These are phyloP conservation scores for Ommatoiulus sabulosus DNA, from an alignment of 2,888 invertebrate genomes.

Conservation along the genomic window DNA sequence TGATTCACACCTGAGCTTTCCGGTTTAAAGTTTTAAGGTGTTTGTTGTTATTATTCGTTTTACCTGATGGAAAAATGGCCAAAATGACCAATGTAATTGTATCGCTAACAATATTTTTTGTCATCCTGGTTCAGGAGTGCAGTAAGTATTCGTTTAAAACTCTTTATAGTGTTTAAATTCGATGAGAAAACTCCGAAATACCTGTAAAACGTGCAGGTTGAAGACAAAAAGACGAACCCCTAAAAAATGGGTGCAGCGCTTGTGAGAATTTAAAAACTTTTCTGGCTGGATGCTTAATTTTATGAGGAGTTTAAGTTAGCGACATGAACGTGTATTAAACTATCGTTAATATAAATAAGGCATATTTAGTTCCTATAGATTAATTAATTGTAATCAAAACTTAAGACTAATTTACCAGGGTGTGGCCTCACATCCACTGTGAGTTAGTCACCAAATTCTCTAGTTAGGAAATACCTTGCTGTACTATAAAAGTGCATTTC, in stretches of 20 bases:
- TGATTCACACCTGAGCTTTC: slow-evolving; percentile 28
- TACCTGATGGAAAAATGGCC: slow-evolving; percentile 21
- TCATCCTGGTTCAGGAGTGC: background rate
- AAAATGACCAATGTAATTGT: background rate
- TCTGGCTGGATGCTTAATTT: background rate
- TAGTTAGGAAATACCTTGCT: background rate
- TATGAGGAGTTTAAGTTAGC: background rate
- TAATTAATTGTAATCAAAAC: no score
- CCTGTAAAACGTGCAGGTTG: background rate
- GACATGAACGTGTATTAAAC: background rate
- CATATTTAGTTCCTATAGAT: background rate
- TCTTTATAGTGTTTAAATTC: background rate
- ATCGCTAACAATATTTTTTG: background rate
- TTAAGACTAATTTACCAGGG: background rate
- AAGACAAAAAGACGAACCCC: background rate
- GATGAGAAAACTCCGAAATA: background rate
- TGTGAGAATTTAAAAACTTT: background rate
- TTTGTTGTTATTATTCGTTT: background rate
- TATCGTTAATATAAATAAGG: background rate
- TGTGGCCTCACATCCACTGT: background rate
- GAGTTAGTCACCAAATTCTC: background rate
- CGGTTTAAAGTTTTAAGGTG: background rate
- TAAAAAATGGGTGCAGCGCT: background rate
- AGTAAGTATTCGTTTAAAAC: background rate
- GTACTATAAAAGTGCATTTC: background rate